Evolutionary conservation across 30 jellyfish, hydroid and myxozoan species (phyloP).

Genomic region (Mastigias papua): DNA sequence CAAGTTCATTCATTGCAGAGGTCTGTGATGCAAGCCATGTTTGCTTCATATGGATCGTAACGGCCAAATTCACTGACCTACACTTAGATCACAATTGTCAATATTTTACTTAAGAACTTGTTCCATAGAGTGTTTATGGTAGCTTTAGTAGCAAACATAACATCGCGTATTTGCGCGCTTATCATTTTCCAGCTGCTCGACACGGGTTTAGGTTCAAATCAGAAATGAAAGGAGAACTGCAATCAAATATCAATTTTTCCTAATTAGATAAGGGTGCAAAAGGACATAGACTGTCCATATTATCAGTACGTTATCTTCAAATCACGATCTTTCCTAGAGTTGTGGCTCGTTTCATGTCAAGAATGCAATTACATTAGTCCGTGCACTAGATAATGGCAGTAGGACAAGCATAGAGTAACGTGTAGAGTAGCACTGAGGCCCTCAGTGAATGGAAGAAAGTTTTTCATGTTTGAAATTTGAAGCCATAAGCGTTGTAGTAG

Average conservation of each 20-base stretch:
- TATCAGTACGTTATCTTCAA: not conserved
- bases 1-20: not conserved
- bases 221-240: not conserved
- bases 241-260: not conserved
- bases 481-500: too few species aligned
- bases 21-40: not conserved
- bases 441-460: too few species aligned
- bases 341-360: not conserved
- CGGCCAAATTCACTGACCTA: slow-evolving; percentile 3
- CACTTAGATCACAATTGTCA: not conserved
- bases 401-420: too few species aligned
- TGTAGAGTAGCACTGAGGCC: too few species aligned
- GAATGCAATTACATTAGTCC: too few species aligned
- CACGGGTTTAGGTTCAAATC: not conserved
- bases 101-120: slow-evolving; percentile 5
- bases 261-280: not conserved
- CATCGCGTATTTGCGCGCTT: not conserved
- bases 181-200: not conserved
- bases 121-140: not conserved
- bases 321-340: not conserved
- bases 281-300: not conserved
- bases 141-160: not conserved
- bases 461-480: too few species aligned
- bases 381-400: too few species aligned
- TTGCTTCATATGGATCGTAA: not conserved